phyloP scores from a whole-genome alignment of 2,113 vertebrate genomes.

The Podarcis cretensis region DNA sequence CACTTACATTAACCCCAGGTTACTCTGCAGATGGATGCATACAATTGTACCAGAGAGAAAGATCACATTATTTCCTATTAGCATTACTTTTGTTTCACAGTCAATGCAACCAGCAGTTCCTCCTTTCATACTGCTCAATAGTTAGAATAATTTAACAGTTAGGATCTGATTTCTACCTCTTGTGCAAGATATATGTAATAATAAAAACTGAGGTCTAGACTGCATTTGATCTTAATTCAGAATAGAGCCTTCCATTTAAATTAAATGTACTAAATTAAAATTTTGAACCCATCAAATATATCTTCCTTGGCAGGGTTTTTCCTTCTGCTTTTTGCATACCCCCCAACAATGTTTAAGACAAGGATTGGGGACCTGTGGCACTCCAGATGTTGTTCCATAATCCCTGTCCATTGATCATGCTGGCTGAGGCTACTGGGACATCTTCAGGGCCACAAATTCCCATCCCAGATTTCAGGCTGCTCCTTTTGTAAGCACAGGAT shows the following conservation, averaged over 20 bases:
- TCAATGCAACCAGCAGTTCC: background rate
- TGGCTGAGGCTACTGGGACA: too few species aligned
- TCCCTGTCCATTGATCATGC: too few species aligned
- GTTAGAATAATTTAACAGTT: background rate
- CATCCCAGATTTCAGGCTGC: background rate
- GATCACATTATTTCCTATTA: background rate
- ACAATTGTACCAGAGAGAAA: background rate
- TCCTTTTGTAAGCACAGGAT: background rate
- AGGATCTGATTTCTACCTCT: background rate
- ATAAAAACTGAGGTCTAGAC: background rate
- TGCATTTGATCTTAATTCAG: background rate
- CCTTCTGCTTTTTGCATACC: background rate
- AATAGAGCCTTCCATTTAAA: background rate
- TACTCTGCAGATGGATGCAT: background rate
- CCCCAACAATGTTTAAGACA: background rate
- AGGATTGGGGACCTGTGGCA: too few species aligned
- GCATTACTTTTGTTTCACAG: background rate
- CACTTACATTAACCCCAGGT: background rate
- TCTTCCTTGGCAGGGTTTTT: background rate
- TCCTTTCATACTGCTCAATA: background rate
- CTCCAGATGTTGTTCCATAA: too few species aligned
- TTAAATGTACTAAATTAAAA: background rate
- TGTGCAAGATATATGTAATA: background rate
- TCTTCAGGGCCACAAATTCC: background rate
- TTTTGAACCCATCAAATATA: background rate